A percentile compares a stretch with the other conserved stretches of the same genome.
Conservation (phyloP, 2,797 vertebrate species). For the Smutsia gigantea region DNA sequence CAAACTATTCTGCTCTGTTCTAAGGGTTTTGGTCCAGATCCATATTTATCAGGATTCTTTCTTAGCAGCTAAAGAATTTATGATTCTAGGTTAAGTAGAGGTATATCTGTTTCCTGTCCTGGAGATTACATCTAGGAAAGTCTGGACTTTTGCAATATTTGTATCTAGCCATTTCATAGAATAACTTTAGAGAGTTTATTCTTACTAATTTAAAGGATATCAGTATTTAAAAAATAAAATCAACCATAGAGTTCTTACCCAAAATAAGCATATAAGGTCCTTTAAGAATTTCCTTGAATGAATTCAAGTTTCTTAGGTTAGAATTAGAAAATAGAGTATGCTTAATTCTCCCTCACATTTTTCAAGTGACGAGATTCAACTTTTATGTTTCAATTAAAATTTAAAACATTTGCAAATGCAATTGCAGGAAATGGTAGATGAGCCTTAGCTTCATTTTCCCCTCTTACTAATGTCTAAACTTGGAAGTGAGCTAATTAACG, state of each 20-base stretch:
- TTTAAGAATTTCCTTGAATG: conserved; percentile 22
- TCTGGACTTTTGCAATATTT: neutral
- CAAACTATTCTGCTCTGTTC: neutral
- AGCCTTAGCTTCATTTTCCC: neutral
- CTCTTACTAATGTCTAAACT: neutral
- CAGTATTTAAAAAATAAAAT: conserved; percentile 25
- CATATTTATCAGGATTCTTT: neutral
- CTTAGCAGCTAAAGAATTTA: neutral
- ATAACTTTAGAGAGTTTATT: neutral
- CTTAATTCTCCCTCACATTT: neutral
- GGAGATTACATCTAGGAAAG: neutral
- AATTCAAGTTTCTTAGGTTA: neutral
- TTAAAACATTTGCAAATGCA: neutral
- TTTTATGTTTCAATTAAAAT: conserved; percentile 41
- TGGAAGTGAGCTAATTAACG: neutral
- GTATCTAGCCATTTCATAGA: neutral
- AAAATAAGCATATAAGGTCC: neutral
- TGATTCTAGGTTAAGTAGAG: neutral
- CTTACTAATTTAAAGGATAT: neutral
- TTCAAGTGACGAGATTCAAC: neutral
- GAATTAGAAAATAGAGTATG: neutral
- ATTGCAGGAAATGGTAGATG: neutral
- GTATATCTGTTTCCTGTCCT: conserved; percentile 36
- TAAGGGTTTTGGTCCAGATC: neutral
- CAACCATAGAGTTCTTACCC: neutral